A percentile compares a stretch with the other conserved stretches of the same genome.
Conservation (phyloP, 2,888 invertebrate genomes). For the Netelia virgata region DNA sequence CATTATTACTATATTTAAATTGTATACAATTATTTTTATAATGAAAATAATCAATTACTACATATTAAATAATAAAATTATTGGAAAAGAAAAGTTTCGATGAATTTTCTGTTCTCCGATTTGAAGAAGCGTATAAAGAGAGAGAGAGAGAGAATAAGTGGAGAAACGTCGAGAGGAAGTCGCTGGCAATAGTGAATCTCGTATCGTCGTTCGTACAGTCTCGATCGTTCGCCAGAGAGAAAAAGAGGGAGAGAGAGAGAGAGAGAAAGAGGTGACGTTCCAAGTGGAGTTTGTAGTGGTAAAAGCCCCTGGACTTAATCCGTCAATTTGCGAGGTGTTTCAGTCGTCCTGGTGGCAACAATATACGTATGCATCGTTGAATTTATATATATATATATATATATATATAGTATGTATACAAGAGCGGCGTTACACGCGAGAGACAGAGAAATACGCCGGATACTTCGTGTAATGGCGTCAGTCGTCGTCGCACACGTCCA, state of each 20-base stretch:
- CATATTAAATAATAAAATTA: no score
- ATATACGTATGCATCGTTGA: constrained; percentile 18
- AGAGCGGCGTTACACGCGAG: constrained; percentile 16
- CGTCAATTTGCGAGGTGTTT: constrained; percentile 70
- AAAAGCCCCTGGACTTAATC: constrained; percentile 66
- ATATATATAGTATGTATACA: no score
- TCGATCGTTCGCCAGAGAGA: background rate
- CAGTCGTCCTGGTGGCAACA: constrained; percentile 31
- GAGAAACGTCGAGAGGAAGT: constrained; percentile 28
- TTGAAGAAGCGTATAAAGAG: background rate
- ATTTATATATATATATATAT: background rate
- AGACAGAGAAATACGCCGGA: constrained; percentile 59
- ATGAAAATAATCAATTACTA: no score
- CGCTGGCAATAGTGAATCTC: background rate
- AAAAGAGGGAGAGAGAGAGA: background rate
- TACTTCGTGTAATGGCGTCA: constrained; percentile 71
- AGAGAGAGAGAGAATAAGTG: constrained; percentile 17
- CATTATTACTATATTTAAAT: no score
- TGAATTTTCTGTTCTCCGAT: no score
- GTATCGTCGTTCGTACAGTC: background rate
- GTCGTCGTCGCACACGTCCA: constrained; percentile 57
- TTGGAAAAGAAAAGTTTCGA: no score
- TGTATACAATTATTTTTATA: no score
- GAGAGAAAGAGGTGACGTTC: background rate
- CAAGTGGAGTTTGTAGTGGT: constrained; percentile 55